Evolutionary conservation across 2,113 vertebrate genomes (phyloP).

Genomic region (Theropithecus gelada): DNA sequence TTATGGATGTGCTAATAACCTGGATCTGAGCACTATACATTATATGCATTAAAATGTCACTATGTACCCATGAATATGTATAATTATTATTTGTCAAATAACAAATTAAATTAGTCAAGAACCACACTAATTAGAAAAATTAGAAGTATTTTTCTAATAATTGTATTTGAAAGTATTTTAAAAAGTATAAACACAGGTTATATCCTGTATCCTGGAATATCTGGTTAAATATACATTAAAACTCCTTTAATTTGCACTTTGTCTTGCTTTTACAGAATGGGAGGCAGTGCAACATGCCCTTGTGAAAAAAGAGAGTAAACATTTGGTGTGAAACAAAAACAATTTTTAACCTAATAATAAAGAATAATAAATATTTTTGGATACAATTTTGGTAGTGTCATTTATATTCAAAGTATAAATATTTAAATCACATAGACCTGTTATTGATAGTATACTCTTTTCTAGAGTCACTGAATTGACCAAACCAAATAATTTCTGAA

Average conservation of each 20-base stretch:
- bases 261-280: conserved; percentile 25
- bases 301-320: conserved; percentile 18
- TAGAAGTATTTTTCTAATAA: neutral
- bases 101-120: neutral
- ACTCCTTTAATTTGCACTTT: conserved; percentile 23
- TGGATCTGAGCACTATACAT: neutral
- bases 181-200: conserved; percentile 21
- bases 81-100: neutral
- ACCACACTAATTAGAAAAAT: neutral
- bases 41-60: neutral
- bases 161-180: neutral
- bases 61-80: neutral
- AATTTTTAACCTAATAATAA: neutral
- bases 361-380: conserved; percentile 11
- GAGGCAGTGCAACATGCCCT: neutral
- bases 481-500: neutral
- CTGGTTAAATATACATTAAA: neutral
- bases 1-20: neutral
- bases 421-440: neutral
- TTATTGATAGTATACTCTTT: neutral
- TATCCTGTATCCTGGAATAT: neutral
- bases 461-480: neutral
- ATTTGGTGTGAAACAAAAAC: neutral
- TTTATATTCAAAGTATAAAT: conserved; percentile 12
- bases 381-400: neutral